Evolutionary conservation across 2,888 invertebrate genomes (phyloP).

Genomic region (Cataglyphis altisquamis): DNA sequence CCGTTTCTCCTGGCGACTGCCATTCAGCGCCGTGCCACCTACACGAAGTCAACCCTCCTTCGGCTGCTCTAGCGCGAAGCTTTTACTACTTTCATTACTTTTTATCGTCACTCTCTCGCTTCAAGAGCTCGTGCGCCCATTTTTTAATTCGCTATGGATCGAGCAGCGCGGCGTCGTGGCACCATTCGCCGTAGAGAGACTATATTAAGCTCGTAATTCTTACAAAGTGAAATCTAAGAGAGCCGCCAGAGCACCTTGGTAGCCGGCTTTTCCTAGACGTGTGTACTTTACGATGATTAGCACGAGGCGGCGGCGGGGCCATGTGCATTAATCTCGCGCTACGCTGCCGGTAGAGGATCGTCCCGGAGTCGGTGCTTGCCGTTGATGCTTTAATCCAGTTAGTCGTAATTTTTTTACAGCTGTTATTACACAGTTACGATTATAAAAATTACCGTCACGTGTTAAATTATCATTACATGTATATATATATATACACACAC

Average conservation of each 20-base stretch:
- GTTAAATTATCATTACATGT: not conserved
- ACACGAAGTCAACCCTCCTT: constrained; percentile 53
- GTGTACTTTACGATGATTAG: constrained; percentile 72
- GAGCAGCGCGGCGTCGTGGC: constrained; percentile 74
- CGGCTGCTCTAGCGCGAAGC: constrained; percentile 60
- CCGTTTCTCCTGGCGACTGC: constrained; percentile 50
- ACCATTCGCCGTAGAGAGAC: constrained; percentile 73
- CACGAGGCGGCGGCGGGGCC: constrained; percentile 57
- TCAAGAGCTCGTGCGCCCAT: constrained; percentile 79
- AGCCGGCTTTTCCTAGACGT: constrained; percentile 59
- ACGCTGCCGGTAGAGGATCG: constrained; percentile 35
- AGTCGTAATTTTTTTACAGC: constrained; percentile 30
- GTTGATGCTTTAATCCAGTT: constrained; percentile 51
- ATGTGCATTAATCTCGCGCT: constrained; percentile 62
- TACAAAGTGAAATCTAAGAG: constrained; percentile 82
- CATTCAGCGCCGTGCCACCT: constrained; percentile 60
- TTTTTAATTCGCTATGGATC: constrained; percentile 83
- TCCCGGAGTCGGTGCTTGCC: constrained; percentile 16
- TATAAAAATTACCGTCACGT: not conserved
- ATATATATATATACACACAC: not conserved
- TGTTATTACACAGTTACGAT: constrained; percentile 8
- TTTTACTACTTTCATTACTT: constrained; percentile 84
- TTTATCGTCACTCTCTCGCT: constrained; percentile 81
- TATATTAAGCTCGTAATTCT: constrained; percentile 83
- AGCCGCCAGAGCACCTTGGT: constrained; percentile 65